Percentiles rank a stretch among this genome's conserved stretches.
Evolutionary conservation across 2,113 vertebrate genomes (phyloP).

Genomic region (Eonycteris spelaea): DNA sequence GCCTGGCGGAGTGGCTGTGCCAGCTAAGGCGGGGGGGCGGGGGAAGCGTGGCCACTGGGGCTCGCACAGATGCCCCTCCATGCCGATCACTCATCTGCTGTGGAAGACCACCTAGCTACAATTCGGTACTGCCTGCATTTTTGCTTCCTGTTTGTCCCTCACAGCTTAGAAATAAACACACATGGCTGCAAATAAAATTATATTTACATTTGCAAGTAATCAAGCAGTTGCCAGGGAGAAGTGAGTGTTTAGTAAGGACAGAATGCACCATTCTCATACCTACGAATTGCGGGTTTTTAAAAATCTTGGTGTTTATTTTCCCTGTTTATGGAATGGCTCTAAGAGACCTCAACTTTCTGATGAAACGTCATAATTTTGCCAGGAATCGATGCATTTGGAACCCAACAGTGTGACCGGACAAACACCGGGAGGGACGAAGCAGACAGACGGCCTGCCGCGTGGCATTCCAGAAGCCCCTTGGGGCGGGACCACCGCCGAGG

Average conservation of each 20-base stretch:
- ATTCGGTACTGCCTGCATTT: background rate
- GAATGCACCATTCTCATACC: rapidly evolving
- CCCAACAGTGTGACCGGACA: background rate
- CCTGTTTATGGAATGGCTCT: no score
- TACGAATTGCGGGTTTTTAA: background rate
- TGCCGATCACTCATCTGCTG: background rate
- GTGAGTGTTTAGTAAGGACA: background rate
- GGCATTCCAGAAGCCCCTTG: background rate
- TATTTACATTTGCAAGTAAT: background rate
- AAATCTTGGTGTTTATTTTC: background rate
- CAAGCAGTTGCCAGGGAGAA: background rate
- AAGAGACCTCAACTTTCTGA: background rate
- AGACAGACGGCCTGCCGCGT: rapidly evolving
- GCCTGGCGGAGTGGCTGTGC: no score
- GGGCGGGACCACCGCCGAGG: slow-evolving; percentile 22
- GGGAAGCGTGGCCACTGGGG: no score
- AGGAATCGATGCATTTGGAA: background rate
- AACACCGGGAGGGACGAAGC: rapidly evolving
- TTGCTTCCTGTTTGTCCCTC: background rate
- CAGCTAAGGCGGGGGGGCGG: no score
- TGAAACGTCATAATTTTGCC: rapidly evolving
- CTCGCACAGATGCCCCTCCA: no score
- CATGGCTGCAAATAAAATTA: background rate
- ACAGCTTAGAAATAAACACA: background rate
- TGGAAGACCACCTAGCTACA: background rate